phyloP scores from a whole-genome alignment of 1,140 invertebrate species.

The Oreohelix idahoensis region DNA sequence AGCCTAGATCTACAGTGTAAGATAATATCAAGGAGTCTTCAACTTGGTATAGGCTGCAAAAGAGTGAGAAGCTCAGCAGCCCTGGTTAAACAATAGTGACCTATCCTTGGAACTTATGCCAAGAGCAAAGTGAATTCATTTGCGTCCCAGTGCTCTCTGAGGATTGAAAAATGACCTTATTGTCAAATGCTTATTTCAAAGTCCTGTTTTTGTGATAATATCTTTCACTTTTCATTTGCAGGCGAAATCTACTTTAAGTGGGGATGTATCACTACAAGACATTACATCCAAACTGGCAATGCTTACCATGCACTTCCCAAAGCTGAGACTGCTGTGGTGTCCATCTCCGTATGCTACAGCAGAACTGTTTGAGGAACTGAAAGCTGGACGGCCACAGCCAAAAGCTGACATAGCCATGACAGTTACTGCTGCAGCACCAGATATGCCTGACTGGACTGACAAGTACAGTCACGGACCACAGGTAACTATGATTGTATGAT shows the following conservation, averaged over 20 bases:
- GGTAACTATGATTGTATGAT: slow-evolving; percentile 49
- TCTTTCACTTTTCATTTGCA: slow-evolving; percentile 61
- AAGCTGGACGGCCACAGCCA: slow-evolving; percentile 80
- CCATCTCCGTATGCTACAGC: slow-evolving; percentile 94
- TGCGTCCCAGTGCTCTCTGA: too few species aligned
- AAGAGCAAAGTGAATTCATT: too few species aligned
- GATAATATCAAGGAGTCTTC: too few species aligned
- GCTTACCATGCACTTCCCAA: slow-evolving; percentile 95
- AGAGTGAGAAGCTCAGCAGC: too few species aligned
- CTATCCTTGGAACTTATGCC: too few species aligned
- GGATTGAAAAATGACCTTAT: too few species aligned
- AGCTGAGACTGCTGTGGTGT: slow-evolving; percentile 93
- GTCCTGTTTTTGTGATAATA: neutral
- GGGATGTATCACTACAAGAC: slow-evolving; percentile 83
- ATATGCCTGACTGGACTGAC: slow-evolving; percentile 59
- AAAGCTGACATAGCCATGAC: slow-evolving; percentile 78
- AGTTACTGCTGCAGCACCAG: slow-evolving; percentile 56
- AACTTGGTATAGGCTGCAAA: too few species aligned
- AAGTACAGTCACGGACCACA: slow-evolving; percentile 71
- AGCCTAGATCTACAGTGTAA: too few species aligned
- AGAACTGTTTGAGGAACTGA: slow-evolving; percentile 89
- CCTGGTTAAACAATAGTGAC: too few species aligned
- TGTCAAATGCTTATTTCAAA: too few species aligned
- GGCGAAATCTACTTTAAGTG: slow-evolving; percentile 86
- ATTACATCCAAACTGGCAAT: slow-evolving; percentile 86